A percentile compares a stretch with the other conserved stretches of the same genome.
These are phyloP conservation scores for Peromyscus californicus DNA, from an alignment of 2,113 vertebrate species.

Conservation along the genomic window DNA sequence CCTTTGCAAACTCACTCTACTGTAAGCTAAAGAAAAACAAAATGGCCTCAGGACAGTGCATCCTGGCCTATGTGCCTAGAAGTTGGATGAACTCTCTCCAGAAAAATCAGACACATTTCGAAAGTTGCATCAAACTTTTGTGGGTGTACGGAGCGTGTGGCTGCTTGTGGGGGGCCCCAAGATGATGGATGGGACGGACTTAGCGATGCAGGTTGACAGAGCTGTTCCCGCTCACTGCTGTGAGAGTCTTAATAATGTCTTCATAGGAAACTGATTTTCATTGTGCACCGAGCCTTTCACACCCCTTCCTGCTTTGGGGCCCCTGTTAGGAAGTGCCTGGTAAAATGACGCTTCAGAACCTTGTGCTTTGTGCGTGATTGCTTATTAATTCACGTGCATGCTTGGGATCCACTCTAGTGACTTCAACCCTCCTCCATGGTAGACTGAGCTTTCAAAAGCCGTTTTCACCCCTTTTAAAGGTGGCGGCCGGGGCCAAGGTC, in stretches of 20 bases:
- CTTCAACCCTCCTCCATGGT: background rate
- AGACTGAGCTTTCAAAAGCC: conserved; percentile 24
- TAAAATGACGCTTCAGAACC: background rate
- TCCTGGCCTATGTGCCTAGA: background rate
- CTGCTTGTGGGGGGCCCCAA: background rate
- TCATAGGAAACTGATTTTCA: background rate
- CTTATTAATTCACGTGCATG: background rate
- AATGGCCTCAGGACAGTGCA: background rate
- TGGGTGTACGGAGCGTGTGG: fast-evolving
- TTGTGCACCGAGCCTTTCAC: background rate
- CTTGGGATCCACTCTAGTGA: background rate
- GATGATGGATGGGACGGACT: background rate
- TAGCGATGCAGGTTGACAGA: background rate
- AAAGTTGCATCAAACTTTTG: background rate
- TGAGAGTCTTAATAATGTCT: background rate
- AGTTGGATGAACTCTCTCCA: background rate
- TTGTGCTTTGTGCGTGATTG: background rate
- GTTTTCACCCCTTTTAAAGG: conserved; percentile 9
- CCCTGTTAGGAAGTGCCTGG: background rate
- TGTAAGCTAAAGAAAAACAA: conserved; percentile 24
- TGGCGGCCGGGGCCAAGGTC: background rate
- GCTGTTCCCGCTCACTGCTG: background rate
- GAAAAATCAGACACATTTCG: background rate
- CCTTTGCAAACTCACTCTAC: background rate
- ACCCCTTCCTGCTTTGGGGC: background rate